Percentiles rank a stretch among this genome's conserved stretches.
Evolutionary conservation across 2,888 invertebrate species (phyloP).

Genomic region (Thera obeliscata): DNA sequence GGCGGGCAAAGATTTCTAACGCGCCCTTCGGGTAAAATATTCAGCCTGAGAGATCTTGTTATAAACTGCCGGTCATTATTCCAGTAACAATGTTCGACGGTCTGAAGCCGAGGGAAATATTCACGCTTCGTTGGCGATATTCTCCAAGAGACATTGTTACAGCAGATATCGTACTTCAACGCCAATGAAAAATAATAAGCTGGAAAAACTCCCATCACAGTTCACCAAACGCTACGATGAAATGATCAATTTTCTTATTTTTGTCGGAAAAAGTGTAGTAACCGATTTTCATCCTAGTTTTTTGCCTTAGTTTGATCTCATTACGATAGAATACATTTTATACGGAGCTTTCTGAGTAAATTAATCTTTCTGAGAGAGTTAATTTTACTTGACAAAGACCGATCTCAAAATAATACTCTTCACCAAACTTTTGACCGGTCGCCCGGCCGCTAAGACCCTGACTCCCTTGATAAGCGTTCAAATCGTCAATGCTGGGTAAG

Average conservation of each 20-base stretch:
- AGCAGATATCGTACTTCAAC: conserved; percentile 44
- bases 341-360: conserved; percentile 31
- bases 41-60: conserved; percentile 47
- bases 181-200: conserved; percentile 52
- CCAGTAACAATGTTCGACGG: conserved; percentile 51
- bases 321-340: background rate
- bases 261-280: background rate
- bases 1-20: conserved; percentile 46
- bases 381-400: conserved; percentile 43
- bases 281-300: background rate
- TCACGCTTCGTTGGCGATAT: conserved; percentile 48
- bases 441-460: conserved; percentile 9
- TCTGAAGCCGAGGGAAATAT: conserved; percentile 53
- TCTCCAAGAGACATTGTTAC: conserved; percentile 46
- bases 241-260: conserved; percentile 20
- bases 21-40: conserved; percentile 44
- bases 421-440: conserved; percentile 30
- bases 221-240: conserved; percentile 9
- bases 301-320: background rate
- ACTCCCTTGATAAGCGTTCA: conserved; percentile 30
- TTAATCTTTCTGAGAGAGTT: conserved; percentile 31
- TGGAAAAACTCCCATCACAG: conserved; percentile 20
- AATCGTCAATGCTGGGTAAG: conserved; percentile 18
- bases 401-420: conserved; percentile 36
- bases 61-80: conserved; percentile 52